Conservation (phyloP, 2,888 invertebrate species). For the Spatulosminthurus flaviceps region DNA sequence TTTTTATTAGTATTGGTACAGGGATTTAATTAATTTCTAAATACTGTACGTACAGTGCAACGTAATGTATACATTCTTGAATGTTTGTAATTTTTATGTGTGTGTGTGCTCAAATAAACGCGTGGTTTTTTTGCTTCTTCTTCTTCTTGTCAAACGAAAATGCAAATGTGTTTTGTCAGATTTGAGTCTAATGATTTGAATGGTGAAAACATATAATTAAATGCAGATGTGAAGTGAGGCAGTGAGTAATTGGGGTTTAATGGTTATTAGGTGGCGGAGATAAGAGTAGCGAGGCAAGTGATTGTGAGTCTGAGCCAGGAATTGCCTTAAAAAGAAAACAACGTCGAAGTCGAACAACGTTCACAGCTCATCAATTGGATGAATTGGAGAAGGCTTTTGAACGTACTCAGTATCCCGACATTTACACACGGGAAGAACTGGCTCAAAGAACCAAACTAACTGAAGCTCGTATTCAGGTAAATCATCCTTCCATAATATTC, state of each 20-base stretch:
- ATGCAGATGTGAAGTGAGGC: constrained; percentile 9
- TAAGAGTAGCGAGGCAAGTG: constrained; percentile 72
- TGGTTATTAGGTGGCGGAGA: constrained; percentile 63
- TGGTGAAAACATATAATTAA: neutral
- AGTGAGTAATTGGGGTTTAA: constrained; percentile 25
- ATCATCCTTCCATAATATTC: constrained; percentile 5
- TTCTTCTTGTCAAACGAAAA: too few species aligned
- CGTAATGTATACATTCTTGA: too few species aligned
- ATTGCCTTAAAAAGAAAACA: constrained; percentile 90
- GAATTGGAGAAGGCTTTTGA: constrained; percentile 91
- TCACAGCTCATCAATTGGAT: constrained; percentile 91
- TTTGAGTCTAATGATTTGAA: neutral
- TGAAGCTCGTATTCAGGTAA: constrained; percentile 91
- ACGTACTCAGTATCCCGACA: constrained; percentile 94
- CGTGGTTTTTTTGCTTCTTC: neutral
- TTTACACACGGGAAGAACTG: constrained; percentile 90
- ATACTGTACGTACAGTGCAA: too few species aligned
- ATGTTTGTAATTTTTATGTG: too few species aligned
- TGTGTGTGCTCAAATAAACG: neutral
- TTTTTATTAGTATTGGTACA: too few species aligned
- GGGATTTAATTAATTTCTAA: too few species aligned
- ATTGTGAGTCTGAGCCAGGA: constrained; percentile 91
- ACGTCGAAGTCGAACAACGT: constrained; percentile 90
- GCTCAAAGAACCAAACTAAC: constrained; percentile 90
- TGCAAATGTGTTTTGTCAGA: neutral